Conservation (phyloP, 2,888 invertebrate species). For the Ctena decussata region DNA sequence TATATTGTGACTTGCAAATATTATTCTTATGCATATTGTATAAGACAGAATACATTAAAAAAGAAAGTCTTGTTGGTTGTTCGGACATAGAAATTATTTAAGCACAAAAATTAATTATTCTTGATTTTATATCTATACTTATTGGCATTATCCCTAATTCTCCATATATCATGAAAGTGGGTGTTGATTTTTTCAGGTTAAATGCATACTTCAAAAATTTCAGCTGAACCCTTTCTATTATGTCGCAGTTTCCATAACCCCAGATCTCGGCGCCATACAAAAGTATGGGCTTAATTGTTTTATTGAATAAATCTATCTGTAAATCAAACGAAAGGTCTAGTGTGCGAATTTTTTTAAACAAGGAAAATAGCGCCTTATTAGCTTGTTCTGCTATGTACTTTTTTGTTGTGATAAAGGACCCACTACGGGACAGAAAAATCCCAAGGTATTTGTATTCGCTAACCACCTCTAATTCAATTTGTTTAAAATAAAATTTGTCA, state of each 20-base stretch:
- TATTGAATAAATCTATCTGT: neutral
- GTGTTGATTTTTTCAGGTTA: neutral
- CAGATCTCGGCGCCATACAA: neutral
- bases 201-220: neutral
- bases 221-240: neutral
- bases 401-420: slow-evolving; percentile 14
- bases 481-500: neutral
- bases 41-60: neutral
- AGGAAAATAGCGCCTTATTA: slow-evolving; percentile 7
- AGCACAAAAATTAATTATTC: neutral
- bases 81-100: neutral
- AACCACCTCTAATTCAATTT: neutral
- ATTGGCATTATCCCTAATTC: neutral
- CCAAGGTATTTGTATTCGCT: slow-evolving; percentile 23
- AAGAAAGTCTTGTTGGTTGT: neutral
- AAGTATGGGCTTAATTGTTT: neutral
- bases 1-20: neutral
- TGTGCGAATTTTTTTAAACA: neutral
- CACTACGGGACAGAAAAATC: slow-evolving; percentile 1
- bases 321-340: neutral
- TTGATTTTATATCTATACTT: neutral
- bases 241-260: neutral
- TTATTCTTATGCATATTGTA: neutral
- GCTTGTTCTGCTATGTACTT: slow-evolving; percentile 15
- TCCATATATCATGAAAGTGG: neutral